Evolutionary conservation across 2,797 vertebrate species (phyloP), one percentile per base, ranked within the genome.

Genomic region (Esox lucius): DNA sequence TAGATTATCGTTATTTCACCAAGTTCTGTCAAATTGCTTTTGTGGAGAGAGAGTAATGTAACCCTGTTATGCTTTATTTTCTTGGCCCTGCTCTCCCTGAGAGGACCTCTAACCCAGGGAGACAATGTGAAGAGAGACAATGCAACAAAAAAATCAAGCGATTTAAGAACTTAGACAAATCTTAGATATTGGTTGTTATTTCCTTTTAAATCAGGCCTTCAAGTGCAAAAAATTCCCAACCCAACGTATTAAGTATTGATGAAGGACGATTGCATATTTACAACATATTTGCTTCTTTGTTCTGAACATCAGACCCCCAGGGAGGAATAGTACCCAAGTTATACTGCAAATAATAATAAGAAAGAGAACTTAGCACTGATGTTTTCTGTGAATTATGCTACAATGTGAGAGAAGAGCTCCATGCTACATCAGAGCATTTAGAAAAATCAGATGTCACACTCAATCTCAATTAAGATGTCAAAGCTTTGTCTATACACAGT

Each of bases 201-300:
- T 42, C 39, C 39, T 9, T 42, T 42, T 42, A 6, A 42, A 42
- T 42, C 39, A 42, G 46, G 67, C 35, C 5, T 28, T 49, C 78
- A 74, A 72, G 71, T 82, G 82, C 78, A 79, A 85, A 75, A 78
- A 75, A 85, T 78, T 79, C 73, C 59, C 76, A 85, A 84, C 81
- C 72, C 75, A 83, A 77, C 74, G 79, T 70, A 86, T 86, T 81
- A 75, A 86, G 82, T 84, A 89, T 87, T 87, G 71, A 87, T 88
- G 83, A 88, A 74, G 73, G 31, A 76, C 80, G 84, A 88, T 87
- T 87, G 90, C 35, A 79, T 68, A 79, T 80, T 85, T 73, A 85
- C 85, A 72, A 64, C 72, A 81, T 75, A 24, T 42, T 35, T 53
- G 35, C 62, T 22, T 65, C 72, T 78, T 70, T 81, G 81, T 84